Evolutionary conservation across 1,140 invertebrate species (phyloP), one percentile per base, ranked within the genome.

Genomic region (Zeugodacus cucurbitae): DNA sequence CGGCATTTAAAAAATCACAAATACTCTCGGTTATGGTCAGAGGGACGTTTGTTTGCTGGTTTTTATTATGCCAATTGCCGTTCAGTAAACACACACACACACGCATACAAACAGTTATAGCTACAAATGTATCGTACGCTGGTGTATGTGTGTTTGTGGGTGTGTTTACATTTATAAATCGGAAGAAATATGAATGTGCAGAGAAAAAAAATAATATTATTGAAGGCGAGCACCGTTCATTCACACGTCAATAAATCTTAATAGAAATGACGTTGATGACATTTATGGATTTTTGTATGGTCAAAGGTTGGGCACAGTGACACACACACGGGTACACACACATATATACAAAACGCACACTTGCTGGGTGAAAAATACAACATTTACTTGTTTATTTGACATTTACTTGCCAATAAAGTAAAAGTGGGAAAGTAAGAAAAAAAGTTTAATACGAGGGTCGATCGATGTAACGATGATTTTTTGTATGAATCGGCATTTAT

Each of bases 221-320:
- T 34, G 64, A 54, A 54, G 64, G 14, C 32, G 26, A 32, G 29
- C 64, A 70, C 14, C n/a, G 41, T 41, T 34, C 74, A 82, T 82
- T 82, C 74, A 82, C 74, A 82, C 74, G 74, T 82, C 74, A 82
- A 82, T 82, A 82, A 82, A 82, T 82, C 74, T 82, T 82, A 82
- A 82, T 82, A 82, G 74, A 82, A 82, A 44, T 82, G 74, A 82
- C 74, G 41, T 82, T 82, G 74, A 44, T 82, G 74, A 82, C 74
- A 82, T 82, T 82, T 82, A 82, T 82, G 74, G 74, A 82, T 82
- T 82, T 82, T 48, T 48, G 20, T 82, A 48, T 20, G 74, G 74
- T 48, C 41, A 82, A 82, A 82, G 41, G 74, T 82, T 82, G 74
- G 44, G 74, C 22, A 82, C 22, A 82, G 7, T 48, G 22, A 26